These are phyloP conservation scores for Spinus olivaceus DNA, from an alignment of 2,797 vertebrate genomes.

Conservation along the genomic window DNA sequence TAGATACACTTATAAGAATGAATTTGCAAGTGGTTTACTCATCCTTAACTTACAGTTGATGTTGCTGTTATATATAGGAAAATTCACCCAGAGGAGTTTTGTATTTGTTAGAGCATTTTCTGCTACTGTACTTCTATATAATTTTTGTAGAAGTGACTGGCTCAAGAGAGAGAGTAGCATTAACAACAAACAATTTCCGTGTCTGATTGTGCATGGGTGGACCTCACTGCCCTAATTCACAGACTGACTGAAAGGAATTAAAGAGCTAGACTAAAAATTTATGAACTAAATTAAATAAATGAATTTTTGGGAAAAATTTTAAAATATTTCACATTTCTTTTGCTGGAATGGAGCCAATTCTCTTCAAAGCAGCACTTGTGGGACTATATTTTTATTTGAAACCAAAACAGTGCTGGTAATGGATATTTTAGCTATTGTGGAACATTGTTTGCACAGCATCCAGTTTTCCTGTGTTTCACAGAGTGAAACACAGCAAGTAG, in stretches of 20 bases:
- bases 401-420: not conserved
- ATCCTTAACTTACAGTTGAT: not conserved
- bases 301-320: not conserved
- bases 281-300: not conserved
- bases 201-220: fast-evolving
- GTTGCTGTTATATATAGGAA: not conserved
- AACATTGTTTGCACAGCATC: not conserved
- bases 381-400: not conserved
- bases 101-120: not conserved
- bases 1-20: not conserved
- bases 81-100: not conserved
- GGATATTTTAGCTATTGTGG: not conserved
- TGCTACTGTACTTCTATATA: not conserved
- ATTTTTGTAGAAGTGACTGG: not conserved
- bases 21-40: not conserved
- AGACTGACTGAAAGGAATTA: not conserved
- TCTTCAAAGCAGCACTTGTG: not conserved
- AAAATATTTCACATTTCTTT: not conserved
- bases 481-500: not conserved
- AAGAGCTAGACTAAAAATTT: not conserved
- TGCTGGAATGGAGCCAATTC: not conserved
- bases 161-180: not conserved
- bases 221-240: not conserved
- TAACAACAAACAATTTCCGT: not conserved
- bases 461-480: not conserved